A percentile compares a stretch with the other conserved stretches of the same genome.
These are phyloP conservation scores for Molossus alvarezi DNA, from an alignment of 2,797 vertebrate species.

Conservation along the genomic window DNA sequence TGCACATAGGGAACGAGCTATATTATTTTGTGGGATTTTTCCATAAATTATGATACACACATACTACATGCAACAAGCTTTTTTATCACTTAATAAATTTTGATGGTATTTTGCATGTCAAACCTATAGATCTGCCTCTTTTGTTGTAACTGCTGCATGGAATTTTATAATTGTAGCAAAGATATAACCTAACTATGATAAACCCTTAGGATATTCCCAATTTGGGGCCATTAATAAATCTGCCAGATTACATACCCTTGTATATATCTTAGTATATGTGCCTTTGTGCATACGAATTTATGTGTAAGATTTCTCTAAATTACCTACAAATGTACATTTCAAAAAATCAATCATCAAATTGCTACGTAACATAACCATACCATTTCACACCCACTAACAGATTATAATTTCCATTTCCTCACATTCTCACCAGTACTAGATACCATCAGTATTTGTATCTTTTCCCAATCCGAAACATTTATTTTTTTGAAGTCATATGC, in stretches of 20 bases:
- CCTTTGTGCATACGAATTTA: neutral
- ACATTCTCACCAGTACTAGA: neutral
- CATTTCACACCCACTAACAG: slow-evolving; percentile 4
- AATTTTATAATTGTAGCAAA: neutral
- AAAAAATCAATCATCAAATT: neutral
- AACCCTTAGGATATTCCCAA: neutral
- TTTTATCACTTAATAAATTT: slow-evolving; percentile 6
- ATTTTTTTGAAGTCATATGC: slow-evolving; percentile 52
- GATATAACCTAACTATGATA: neutral
- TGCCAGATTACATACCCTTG: neutral
- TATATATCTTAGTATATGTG: neutral
- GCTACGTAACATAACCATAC: neutral
- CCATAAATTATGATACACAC: neutral
- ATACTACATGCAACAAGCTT: neutral
- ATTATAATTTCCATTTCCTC: slow-evolving; percentile 29
- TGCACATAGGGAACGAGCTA: neutral
- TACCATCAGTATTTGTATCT: neutral
- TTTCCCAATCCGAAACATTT: neutral
- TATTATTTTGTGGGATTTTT: neutral
- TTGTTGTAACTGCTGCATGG: neutral
- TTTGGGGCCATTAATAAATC: slow-evolving; percentile 61
- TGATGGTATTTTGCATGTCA: neutral
- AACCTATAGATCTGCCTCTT: neutral
- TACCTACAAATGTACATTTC: neutral
- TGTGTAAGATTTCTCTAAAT: slow-evolving; percentile 3